phyloP scores from a whole-genome alignment of 2,888 invertebrate genomes.

The Nemapogon koenigi region DNA sequence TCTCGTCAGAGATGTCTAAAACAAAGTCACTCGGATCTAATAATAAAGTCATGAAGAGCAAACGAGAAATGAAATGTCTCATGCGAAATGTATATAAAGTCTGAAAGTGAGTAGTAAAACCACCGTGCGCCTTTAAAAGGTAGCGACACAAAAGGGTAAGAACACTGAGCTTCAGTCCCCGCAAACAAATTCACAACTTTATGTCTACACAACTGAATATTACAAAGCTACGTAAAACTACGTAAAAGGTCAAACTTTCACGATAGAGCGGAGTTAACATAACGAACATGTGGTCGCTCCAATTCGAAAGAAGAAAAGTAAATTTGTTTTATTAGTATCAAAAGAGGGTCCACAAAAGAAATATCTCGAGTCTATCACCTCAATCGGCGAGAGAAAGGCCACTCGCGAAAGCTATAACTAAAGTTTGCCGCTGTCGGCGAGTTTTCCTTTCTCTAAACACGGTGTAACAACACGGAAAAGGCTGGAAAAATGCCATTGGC shows the following conservation, averaged over 20 bases:
- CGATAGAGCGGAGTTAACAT: conserved; percentile 29
- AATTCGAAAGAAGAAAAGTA: conserved; percentile 30
- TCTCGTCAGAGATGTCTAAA: too few relatives aligned
- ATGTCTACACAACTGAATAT: conserved; percentile 25
- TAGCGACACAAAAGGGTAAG: conserved; percentile 25
- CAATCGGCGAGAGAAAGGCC: conserved; percentile 49
- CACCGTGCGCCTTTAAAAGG: conserved; percentile 30
- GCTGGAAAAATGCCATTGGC: conserved; percentile 54
- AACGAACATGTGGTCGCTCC: conserved; percentile 42
- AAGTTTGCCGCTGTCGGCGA: conserved; percentile 57
- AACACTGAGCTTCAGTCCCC: conserved; percentile 17
- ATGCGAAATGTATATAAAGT: conserved; percentile 36
- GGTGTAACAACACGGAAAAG: conserved; percentile 61
- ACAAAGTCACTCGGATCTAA: conserved; percentile 28
- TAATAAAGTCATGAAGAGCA: conserved; percentile 39
- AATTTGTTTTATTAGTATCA: conserved; percentile 62
- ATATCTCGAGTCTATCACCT: conserved; percentile 55
- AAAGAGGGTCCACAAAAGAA: conserved; percentile 56
- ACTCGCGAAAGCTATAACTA: conserved; percentile 60
- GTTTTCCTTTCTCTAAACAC: conserved; percentile 61
- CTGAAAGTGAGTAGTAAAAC: conserved; percentile 35
- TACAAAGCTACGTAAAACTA: conserved; percentile 26
- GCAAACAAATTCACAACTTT: conserved; percentile 32
- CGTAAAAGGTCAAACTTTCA: conserved; percentile 40
- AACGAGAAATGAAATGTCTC: conserved; percentile 33